Base-by-base conservation (phyloP, 2,888 invertebrate species). In the Mycalesis mineus region DNA sequence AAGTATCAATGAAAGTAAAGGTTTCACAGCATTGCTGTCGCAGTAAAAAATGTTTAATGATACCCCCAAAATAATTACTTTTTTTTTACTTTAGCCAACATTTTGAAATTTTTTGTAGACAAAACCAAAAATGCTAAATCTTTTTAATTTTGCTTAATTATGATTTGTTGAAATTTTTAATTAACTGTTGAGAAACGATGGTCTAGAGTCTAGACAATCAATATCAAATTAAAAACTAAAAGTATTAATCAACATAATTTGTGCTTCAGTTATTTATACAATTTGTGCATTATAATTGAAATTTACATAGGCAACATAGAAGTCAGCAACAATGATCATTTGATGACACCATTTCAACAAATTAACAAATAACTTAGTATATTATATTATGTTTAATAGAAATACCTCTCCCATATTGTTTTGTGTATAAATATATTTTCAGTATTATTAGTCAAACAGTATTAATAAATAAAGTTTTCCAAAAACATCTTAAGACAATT, bases 401-500 rank as follows among this genome's bases (percentile, higher is more conserved):
- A 52, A 60, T 51, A 59, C 60, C 49, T 48, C 49, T 58, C 48
- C 50, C 58, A 57, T 56, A 58, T 51, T 55, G 49, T 59, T 57
- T 15, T 11, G 15, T 45, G 31, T 13, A 45, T 9, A 45, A 57
- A 17, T 54, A 36, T 58, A 40, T 40, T 44, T 57, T 61, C 60
- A 63, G 62, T 65, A 60, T 72, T 75, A 68, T 1, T 13, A 29
- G 7, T 44, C 15, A 47, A 33, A 7, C 15, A 13, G 33, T 4
- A 15, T 47, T 5, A 31, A 33, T 14, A 29, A 42, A 31, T n/a
- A 44, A 33, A 9, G 11, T n/a, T n/a, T 13, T 45, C 70, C 66
- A 48, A 61, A 69, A 66, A 65, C 13, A 52, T 69, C 68, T 68
- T 64, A 22, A 66, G 52, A 67, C 65, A 70, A 64, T 65, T 64